phyloP scores from a whole-genome alignment of 1,140 invertebrate genomes.

The Calycopis cecrops region DNA sequence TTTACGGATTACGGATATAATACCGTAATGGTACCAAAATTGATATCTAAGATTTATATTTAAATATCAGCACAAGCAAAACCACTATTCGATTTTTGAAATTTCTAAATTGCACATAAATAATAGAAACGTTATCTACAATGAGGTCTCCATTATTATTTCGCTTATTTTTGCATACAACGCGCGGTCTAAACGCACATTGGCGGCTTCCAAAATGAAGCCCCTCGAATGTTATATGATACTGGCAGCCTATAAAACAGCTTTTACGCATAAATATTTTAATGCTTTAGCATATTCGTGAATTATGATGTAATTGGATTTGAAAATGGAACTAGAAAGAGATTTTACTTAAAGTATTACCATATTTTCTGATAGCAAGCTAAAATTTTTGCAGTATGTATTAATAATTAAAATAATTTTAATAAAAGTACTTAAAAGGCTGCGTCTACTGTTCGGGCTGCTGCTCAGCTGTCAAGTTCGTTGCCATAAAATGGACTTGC shows the following conservation, averaged over 20 bases:
- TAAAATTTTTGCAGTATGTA: too few relatives aligned
- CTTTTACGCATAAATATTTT: slow-evolving; percentile 22
- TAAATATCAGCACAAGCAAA: neutral
- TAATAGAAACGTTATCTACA: slow-evolving; percentile 14
- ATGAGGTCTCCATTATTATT: slow-evolving; percentile 30
- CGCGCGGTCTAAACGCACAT: slow-evolving; percentile 40
- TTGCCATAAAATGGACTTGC: too few relatives aligned
- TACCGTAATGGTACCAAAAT: too few relatives aligned
- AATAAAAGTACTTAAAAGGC: too few relatives aligned
- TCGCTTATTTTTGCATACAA: slow-evolving; percentile 37
- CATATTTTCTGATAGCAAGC: too few relatives aligned
- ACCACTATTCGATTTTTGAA: neutral
- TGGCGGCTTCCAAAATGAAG: slow-evolving; percentile 29
- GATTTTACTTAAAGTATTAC: too few relatives aligned
- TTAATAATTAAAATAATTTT: too few relatives aligned
- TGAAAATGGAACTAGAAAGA: too few relatives aligned
- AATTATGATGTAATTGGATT: neutral
- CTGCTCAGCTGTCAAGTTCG: too few relatives aligned
- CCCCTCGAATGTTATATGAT: slow-evolving; percentile 21
- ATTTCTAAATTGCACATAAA: slow-evolving; percentile 10
- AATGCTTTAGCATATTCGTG: slow-evolving; percentile 8
- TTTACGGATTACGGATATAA: too few relatives aligned
- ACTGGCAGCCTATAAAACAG: slow-evolving; percentile 30
- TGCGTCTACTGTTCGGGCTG: too few relatives aligned
- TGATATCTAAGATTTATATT: too few relatives aligned